A percentile compares a stretch with the other conserved stretches of the same genome.
phyloP scores from a whole-genome alignment of 2,113 vertebrate species.

The Trogon melanurus region DNA sequence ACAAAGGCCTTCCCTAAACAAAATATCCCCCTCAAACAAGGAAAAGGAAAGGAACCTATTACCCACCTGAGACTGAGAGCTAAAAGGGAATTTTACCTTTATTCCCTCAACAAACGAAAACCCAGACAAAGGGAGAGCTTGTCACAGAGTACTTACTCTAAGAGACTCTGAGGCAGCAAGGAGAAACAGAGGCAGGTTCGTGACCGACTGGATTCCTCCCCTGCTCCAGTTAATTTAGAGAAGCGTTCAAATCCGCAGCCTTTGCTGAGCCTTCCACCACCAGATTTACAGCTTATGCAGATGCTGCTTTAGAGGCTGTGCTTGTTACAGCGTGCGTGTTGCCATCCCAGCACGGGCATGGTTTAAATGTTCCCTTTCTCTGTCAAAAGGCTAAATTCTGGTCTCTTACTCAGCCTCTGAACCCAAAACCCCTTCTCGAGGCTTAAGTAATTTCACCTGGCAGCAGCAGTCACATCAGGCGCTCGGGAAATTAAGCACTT shows the following conservation, averaged over 20 bases:
- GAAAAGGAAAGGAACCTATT: neutral
- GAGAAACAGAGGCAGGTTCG: neutral
- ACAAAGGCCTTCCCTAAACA: neutral
- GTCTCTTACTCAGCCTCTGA: neutral
- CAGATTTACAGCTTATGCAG: neutral
- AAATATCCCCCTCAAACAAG: neutral
- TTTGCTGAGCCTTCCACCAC: neutral
- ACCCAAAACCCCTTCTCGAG: neutral
- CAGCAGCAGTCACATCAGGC: neutral
- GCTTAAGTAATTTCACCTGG: neutral
- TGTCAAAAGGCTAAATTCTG: neutral
- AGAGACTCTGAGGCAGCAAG: neutral
- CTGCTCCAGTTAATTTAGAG: neutral
- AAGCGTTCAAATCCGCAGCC: neutral
- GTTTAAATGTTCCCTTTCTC: neutral
- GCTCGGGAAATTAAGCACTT: neutral
- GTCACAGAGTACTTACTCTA: neutral
- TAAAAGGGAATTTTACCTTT: neutral
- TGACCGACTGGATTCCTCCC: neutral
- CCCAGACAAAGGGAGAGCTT: neutral
- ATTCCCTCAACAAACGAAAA: neutral
- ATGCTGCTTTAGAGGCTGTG: neutral
- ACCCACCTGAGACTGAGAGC: neutral
- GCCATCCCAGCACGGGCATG: neutral
- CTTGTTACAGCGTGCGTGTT: neutral